Base-by-base conservation (phyloP, 1,140 invertebrate genomes). In the Pseudoatta argentina region DNA sequence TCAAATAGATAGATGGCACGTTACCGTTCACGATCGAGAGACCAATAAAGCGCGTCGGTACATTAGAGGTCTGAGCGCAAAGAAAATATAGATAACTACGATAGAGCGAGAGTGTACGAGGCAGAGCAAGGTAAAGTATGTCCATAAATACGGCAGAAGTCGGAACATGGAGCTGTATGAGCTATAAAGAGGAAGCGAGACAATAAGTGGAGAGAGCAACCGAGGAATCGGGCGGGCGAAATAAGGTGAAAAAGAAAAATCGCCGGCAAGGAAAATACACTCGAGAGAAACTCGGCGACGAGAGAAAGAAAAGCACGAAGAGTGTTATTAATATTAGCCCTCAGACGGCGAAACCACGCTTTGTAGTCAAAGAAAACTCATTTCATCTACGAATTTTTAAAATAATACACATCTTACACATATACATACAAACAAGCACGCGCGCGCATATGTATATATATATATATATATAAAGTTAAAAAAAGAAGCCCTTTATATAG, bases 161-260 rank as follows among this genome's bases (percentile, higher is more conserved):
- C 69, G 79, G 79, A 83, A 83, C 79, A 57, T 75, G 69, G 79
- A 75, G 24, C 51, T 82, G 67, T 82, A 83, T 83, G 79, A 83
- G 44, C 55, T 61, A 75, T 83, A 83, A 83, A 83, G 69, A 83
- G 79, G 55, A 83, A 83, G 69, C 55, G 79, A 83, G 79, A 83
- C 79, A 83, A 83, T 83, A 83, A 83, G 57, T 72, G 55, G 24
- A 59, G 79, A 61, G 69, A 82, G 79, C 67, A 57, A 55, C 64
- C 64, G 48, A 83, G 69, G 69, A 75, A 83, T 83, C 79, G 79
- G 53, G 39, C 39, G 39, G 53, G 39, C 55, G 39, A 83, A 83
- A 83, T 83, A 83, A 83, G 69, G n/a, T 75, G 79, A 83, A 83
- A 83, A 83, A 55, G 79, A 83, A 83, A 83, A 83, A 75, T 83